Evolutionary conservation across 2,797 vertebrate species (phyloP).

Genomic region (Brotula barbata): DNA sequence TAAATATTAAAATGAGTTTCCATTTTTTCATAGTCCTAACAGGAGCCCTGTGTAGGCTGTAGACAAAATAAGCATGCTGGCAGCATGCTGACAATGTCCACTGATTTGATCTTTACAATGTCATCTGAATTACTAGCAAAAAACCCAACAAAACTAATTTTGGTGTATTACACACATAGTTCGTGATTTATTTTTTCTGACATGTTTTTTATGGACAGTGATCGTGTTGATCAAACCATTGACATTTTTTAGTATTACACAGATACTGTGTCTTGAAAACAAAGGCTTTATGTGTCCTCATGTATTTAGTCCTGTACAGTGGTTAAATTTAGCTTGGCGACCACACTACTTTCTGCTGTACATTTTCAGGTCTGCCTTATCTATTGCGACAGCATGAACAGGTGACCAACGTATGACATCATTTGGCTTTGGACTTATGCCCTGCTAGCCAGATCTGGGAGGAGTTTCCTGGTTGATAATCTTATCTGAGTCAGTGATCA

Average conservation of each 20-base stretch:
- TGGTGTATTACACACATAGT: background rate
- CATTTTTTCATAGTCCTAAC: background rate
- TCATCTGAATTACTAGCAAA: too few species aligned
- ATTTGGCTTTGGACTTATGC: constrained; percentile 42
- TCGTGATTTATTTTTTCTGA: background rate
- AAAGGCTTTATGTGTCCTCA: constrained; percentile 18
- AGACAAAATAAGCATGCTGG: too few species aligned
- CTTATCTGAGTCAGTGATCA: constrained; percentile 64
- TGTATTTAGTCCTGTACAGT: constrained; percentile 31
- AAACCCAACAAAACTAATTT: background rate
- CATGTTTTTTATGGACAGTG: too few species aligned
- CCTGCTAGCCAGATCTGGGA: constrained; percentile 29
- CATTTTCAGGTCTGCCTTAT: constrained; percentile 18
- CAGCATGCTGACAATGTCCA: background rate
- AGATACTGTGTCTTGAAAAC: constrained; percentile 7
- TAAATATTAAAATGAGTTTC: background rate
- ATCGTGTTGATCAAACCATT: constrained; percentile 6
- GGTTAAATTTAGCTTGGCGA: constrained; percentile 28
- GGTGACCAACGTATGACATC: constrained; percentile 55
- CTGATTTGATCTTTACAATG: too few species aligned
- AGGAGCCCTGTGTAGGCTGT: background rate
- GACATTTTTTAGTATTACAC: constrained; percentile 2
- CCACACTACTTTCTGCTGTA: constrained; percentile 5
- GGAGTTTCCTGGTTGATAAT: constrained; percentile 56
- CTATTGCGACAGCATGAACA: constrained; percentile 41